Evolutionary conservation across 2,888 invertebrate species (phyloP).

Genomic region (Polydrusus cervinus): DNA sequence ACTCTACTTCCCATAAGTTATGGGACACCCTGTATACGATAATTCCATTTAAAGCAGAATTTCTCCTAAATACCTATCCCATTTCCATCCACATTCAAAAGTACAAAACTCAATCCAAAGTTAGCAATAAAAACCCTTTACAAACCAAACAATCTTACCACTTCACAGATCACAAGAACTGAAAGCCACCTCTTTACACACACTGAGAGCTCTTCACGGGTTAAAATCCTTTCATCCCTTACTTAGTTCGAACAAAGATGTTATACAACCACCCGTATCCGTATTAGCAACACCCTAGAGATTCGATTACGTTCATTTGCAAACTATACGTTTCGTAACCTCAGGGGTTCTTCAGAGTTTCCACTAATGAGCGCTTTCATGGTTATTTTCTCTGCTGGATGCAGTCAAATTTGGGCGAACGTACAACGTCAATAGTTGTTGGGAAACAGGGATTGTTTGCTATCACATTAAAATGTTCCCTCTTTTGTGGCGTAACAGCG

Average conservation of each 20-base stretch:
- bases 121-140: background rate
- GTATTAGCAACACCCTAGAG: constrained; percentile 33
- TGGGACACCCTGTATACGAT: too few relatives aligned
- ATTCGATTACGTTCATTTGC: constrained; percentile 37
- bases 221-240: constrained; percentile 1
- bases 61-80: too few relatives aligned
- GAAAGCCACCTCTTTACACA: constrained; percentile 1
- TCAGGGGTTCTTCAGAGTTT: constrained; percentile 36
- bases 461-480: constrained; percentile 16
- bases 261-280: constrained; percentile 24
- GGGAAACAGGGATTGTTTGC: constrained; percentile 6
- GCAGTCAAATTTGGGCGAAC: constrained; percentile 6
- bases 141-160: constrained; percentile 4
- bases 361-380: constrained; percentile 35
- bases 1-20: too few relatives aligned
- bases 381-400: constrained; percentile 43
- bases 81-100: too few relatives aligned
- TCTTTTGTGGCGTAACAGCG: constrained; percentile 17
- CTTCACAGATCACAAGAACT: constrained; percentile 34
- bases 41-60: too few relatives aligned
- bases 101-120: too few relatives aligned
- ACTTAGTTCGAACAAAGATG: constrained; percentile 26
- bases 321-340: constrained; percentile 41
- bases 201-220: background rate
- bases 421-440: constrained; percentile 26